These are phyloP conservation scores for Pyrochroa serraticornis DNA, from an alignment of 2,888 invertebrate species.

Conservation along the genomic window DNA sequence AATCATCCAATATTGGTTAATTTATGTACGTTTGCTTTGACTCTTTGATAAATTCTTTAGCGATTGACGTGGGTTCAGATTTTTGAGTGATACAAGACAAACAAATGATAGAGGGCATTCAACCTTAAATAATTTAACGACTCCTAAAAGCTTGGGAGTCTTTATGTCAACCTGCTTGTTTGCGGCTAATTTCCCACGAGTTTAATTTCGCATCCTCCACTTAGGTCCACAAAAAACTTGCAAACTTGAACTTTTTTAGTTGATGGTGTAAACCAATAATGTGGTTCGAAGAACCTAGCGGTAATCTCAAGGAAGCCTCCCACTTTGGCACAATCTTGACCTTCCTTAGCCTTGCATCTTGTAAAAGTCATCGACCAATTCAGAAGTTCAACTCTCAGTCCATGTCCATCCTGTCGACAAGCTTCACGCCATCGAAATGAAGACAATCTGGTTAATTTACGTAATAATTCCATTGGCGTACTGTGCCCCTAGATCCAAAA, in stretches of 20 bases:
- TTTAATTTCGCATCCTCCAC: background rate
- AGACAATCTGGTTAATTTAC: background rate
- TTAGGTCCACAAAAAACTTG: constrained; percentile 1
- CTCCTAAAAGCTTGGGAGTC: too few relatives aligned
- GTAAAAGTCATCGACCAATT: constrained; percentile 31
- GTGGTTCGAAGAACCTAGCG: constrained; percentile 22
- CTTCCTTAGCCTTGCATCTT: constrained; percentile 20
- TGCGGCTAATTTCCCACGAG: too few relatives aligned
- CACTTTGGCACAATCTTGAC: constrained; percentile 23
- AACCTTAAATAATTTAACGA: too few relatives aligned
- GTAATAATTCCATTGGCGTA: background rate
- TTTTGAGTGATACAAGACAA: too few relatives aligned
- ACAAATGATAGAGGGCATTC: too few relatives aligned
- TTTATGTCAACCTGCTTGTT: too few relatives aligned
- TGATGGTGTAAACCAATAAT: constrained; percentile 2
- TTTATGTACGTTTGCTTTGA: too few relatives aligned
- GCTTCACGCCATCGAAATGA: constrained; percentile 13
- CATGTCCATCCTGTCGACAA: background rate
- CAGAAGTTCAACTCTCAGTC: constrained; percentile 12
- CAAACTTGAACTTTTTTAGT: constrained; percentile 8
- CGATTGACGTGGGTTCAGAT: too few relatives aligned
- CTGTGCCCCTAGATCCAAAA: constrained; percentile 35
- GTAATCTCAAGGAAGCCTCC: constrained; percentile 19
- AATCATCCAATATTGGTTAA: too few relatives aligned
- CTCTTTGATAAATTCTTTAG: too few relatives aligned